A percentile compares a stretch with the other conserved stretches of the same genome.
Conservation (phyloP, 2,113 vertebrate genomes). For the Ptilonorhynchus violaceus region DNA sequence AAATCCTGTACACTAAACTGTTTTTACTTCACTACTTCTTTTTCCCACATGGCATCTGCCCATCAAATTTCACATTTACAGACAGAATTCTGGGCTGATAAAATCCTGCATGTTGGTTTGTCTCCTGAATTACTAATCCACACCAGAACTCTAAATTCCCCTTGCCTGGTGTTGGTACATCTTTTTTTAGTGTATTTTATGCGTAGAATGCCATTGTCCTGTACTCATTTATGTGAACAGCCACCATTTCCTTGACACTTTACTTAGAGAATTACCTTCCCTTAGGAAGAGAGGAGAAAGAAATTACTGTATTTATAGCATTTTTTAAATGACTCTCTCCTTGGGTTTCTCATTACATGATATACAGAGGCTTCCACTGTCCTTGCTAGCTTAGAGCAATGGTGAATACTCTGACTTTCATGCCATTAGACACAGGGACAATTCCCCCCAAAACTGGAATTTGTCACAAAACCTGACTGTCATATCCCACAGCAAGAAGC, state of each 20-base stretch:
- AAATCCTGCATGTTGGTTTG: background rate
- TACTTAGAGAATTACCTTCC: background rate
- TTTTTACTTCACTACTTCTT: background rate
- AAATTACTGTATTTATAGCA: background rate
- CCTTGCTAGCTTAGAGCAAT: background rate
- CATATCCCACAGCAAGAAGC: background rate
- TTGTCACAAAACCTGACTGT: background rate
- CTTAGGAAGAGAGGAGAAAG: background rate
- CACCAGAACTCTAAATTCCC: background rate
- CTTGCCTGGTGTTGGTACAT: background rate
- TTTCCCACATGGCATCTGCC: background rate
- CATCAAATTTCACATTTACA: background rate
- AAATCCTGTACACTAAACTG: background rate
- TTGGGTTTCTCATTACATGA: background rate
- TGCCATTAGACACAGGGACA: rapidly evolving
- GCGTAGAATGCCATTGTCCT: background rate
- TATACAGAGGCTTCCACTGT: background rate
- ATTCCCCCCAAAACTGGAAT: background rate
- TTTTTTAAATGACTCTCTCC: background rate
- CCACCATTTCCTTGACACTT: background rate
- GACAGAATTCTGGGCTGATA: background rate
- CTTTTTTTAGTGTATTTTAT: background rate
- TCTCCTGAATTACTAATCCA: background rate
- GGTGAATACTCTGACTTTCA: background rate
- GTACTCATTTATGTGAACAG: background rate